Evolutionary conservation across 2,888 invertebrate genomes (phyloP), one percentile per base, ranked within the genome.

Genomic region (Tachina lurida): DNA sequence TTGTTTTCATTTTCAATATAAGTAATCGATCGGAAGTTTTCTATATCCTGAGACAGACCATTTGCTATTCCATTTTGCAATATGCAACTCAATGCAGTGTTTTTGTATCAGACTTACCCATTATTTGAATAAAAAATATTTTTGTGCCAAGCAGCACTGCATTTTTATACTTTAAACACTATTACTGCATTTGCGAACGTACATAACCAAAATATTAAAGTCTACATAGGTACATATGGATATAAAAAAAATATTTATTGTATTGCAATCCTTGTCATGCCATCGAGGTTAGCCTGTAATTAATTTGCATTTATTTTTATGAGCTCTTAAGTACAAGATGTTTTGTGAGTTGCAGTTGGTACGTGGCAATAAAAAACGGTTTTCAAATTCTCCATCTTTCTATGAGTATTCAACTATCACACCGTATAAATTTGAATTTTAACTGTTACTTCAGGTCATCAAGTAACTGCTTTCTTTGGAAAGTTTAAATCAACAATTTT

Each of bases 401-500:
- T 15, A 39, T 31, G 62, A 62, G 19, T 19, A 63, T 15, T 43
- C 62, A 62, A 68, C 49, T 43, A 60, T 70, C 43, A 19, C 45
- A 62, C 54, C n/a, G 43, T 56, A 73, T 78, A 67, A 47, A 76
- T 81, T 85, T 79, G 47, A 65, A 79, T 67, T 73, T 75, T 71
- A 65, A 71, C 75, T 62, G 83, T 73, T 86, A 47, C 71, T 68
- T 17, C 83, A 76, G 83, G 86, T 86, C 83, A 86, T 86, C 83
- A 86, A 83, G 75, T 76, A 86, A 80, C 86, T 73, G 86, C 79
- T 86, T 86, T 83, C 67, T 62, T 43, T 80, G 56, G 79, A 83
- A 86, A 86, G 86, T 80, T 80, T 67, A 73, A 78, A 63, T 65
- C 10, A 17, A 65, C 54, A 71, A 58, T 58, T 54, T 70, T 70